Conservation (phyloP, 2,797 vertebrate species). For the Oophaga sylvatica region DNA sequence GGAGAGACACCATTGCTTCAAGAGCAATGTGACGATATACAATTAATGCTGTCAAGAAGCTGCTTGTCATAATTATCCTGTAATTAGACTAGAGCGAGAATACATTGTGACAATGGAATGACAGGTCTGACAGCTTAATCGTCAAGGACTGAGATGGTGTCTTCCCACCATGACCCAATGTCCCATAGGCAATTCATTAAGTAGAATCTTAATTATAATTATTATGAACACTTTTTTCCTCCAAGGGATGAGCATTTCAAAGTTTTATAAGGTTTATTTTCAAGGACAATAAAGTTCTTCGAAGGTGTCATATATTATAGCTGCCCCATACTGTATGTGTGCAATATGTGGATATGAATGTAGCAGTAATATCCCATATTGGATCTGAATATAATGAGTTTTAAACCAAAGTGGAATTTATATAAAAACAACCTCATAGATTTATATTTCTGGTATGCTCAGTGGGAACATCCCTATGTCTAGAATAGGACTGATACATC, state of each 20-base stretch:
- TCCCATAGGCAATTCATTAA: conserved; percentile 30
- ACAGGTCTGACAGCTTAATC: conserved; percentile 39
- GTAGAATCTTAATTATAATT: conserved; percentile 1
- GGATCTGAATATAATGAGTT: neutral
- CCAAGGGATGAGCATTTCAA: neutral
- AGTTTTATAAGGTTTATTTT: neutral
- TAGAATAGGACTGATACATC: too few species aligned
- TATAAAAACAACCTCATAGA: neutral
- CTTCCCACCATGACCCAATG: neutral
- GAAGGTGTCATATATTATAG: neutral
- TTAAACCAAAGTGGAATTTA: neutral
- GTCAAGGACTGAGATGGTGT: conserved; percentile 32
- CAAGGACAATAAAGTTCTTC: conserved; percentile 1
- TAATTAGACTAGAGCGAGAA: conserved; percentile 38
- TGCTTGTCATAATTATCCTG: conserved; percentile 48
- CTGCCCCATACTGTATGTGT: neutral
- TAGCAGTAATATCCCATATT: neutral
- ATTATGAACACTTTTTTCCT: neutral
- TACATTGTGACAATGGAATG: conserved; percentile 24
- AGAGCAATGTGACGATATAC: conserved; percentile 13
- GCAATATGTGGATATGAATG: too few species aligned
- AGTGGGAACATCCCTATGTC: too few species aligned
- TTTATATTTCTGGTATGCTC: too few species aligned
- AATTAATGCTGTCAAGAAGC: conserved; percentile 53
- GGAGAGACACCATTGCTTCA: conserved; percentile 16